Evolutionary conservation across 92 coral and sea anemone genomes (phyloP).

Genomic region (Phymanthus crucifer): DNA sequence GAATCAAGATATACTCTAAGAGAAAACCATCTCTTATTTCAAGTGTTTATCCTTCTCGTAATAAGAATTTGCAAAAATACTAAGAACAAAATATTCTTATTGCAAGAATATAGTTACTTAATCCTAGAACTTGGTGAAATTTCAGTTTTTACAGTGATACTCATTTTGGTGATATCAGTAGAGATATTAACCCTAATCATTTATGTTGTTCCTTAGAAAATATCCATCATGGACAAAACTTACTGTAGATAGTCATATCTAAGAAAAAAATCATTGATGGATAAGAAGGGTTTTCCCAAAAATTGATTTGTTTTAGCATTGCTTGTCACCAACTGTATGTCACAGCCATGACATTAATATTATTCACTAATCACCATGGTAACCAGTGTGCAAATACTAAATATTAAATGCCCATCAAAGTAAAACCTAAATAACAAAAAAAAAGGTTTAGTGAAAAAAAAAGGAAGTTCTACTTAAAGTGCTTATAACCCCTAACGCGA

Average conservation of each 20-base stretch:
- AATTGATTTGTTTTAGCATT: conserved; percentile 7
- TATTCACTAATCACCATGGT: not conserved
- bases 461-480: conserved; percentile 2
- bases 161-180: too few species aligned
- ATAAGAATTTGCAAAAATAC: too few species aligned
- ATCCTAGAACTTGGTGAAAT: too few species aligned
- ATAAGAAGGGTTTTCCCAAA: not conserved
- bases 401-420: not conserved
- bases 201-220: not conserved
- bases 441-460: not conserved
- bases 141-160: too few species aligned
- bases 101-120: too few species aligned
- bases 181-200: too few species aligned
- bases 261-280: not conserved
- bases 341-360: conserved; percentile 9
- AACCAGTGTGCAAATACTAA: conserved; percentile 6
- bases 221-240: not conserved
- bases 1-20: too few species aligned
- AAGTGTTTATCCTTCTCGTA: too few species aligned
- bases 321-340: conserved; percentile 9
- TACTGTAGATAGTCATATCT: conserved; percentile 4
- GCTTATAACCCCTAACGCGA: too few species aligned
- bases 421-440: not conserved
- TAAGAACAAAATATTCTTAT: too few species aligned
- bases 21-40: too few species aligned